Evolutionary conservation across 2,113 vertebrate genomes (phyloP).

Genomic region (Holacanthus passer): DNA sequence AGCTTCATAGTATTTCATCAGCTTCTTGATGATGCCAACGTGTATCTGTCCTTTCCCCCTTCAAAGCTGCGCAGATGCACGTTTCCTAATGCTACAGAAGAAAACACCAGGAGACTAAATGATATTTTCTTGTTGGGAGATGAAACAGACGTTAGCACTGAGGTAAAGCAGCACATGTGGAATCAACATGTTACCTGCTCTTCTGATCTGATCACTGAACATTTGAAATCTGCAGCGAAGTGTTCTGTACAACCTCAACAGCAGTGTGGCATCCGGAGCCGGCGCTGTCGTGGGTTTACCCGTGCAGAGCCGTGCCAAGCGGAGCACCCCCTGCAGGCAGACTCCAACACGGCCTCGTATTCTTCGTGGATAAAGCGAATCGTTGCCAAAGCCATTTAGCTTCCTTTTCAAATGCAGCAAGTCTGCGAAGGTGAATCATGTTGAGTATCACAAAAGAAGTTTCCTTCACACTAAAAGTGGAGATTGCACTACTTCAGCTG

Average conservation of each 20-base stretch:
- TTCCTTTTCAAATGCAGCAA: background rate
- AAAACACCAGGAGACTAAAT: no score
- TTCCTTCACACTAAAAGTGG: conserved; percentile 5
- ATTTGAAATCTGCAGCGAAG: no score
- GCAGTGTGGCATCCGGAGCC: no score
- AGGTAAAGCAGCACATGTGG: no score
- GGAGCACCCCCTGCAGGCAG: background rate
- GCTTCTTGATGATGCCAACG: no score
- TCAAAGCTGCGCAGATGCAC: background rate
- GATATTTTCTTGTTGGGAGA: no score
- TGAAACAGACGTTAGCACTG: no score
- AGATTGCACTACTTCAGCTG: background rate
- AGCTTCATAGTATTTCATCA: no score
- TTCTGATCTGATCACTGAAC: no score
- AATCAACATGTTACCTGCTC: no score
- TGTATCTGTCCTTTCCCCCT: no score
- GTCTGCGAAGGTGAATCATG: background rate
- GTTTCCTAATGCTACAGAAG: background rate
- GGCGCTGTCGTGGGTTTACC: background rate
- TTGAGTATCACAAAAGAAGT: background rate
- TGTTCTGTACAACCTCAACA: no score
- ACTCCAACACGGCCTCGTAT: background rate
- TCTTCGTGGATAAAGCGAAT: background rate
- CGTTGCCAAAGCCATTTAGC: background rate
- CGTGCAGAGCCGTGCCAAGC: background rate